Evolutionary conservation across 2,797 vertebrate genomes (phyloP).

Genomic region (Trematomus bernacchii): DNA sequence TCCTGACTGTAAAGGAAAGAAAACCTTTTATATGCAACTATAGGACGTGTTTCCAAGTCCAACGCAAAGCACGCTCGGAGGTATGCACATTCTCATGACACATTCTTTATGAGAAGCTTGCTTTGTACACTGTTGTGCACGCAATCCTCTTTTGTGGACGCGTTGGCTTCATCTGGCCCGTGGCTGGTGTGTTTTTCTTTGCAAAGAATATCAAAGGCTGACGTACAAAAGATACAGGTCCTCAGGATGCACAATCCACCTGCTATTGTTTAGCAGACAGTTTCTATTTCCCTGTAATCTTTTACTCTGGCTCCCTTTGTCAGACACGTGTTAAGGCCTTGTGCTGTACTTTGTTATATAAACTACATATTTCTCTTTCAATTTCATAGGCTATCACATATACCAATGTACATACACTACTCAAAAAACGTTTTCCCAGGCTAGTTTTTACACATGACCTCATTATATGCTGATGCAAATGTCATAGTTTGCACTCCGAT

Average conservation of each 20-base stretch:
- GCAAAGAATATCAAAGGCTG: slow-evolving; percentile 41
- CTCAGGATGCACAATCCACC: slow-evolving; percentile 35
- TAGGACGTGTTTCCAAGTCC: slow-evolving; percentile 4
- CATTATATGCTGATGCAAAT: slow-evolving; percentile 20
- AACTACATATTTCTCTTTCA: background rate
- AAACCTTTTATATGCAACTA: background rate
- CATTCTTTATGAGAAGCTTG: slow-evolving; percentile 54
- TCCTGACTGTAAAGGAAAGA: background rate
- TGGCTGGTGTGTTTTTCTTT: slow-evolving; percentile 47
- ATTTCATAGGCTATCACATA: background rate
- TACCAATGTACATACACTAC: background rate
- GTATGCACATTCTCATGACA: slow-evolving; percentile 19
- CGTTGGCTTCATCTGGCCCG: slow-evolving; percentile 51
- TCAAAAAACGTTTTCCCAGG: background rate
- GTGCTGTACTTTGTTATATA: background rate
- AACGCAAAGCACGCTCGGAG: slow-evolving; percentile 26
- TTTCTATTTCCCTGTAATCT: background rate
- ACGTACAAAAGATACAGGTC: slow-evolving; percentile 20
- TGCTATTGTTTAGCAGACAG: slow-evolving; percentile 36
- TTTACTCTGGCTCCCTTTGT: slow-evolving; percentile 3
- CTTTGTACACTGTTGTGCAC: slow-evolving; percentile 33
- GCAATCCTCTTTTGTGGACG: slow-evolving; percentile 43
- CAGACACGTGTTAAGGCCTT: background rate
- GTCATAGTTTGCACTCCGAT: slow-evolving; percentile 26
- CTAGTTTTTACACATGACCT: slow-evolving; percentile 6